phyloP scores from a whole-genome alignment of 1,140 invertebrate genomes.

The Panagrolaimus sp. region DNA sequence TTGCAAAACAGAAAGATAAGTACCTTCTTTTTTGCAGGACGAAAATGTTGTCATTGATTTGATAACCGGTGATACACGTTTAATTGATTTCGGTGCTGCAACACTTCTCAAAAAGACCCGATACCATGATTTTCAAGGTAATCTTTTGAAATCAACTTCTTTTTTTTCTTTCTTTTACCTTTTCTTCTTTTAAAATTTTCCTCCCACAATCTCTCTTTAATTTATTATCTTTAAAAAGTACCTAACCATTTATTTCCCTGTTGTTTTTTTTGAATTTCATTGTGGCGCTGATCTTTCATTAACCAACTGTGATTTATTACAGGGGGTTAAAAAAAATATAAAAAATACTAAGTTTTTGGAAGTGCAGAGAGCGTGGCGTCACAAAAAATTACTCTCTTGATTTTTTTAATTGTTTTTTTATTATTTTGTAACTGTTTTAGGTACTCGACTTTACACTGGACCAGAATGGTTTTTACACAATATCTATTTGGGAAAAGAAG shows the following conservation, averaged over 20 bases:
- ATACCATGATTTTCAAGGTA: conserved; percentile 69
- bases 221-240: not conserved
- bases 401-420: not conserved
- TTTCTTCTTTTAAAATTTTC: not conserved
- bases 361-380: conserved; percentile 9
- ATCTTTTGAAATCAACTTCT: conserved; percentile 36
- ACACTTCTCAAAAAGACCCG: conserved; percentile 61
- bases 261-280: not conserved
- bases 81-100: conserved; percentile 63
- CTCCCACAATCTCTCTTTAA: not conserved
- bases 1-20: too few species aligned
- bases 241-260: conserved; percentile 7
- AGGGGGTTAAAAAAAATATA: too few species aligned
- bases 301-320: too few species aligned
- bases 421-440: conserved; percentile 49
- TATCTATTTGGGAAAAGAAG: conserved; percentile 65
- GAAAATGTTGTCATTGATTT: conserved; percentile 64
- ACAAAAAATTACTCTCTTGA: conserved; percentile 9
- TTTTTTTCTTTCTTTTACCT: conserved; percentile 11
- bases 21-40: conserved; percentile 55
- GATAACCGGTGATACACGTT: conserved; percentile 60
- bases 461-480: conserved; percentile 68
- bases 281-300: too few species aligned
- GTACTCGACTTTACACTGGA: conserved; percentile 68
- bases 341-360: too few species aligned